Evolutionary conservation across 35 echinoderm and acorn worm genomes (phyloP).

Genomic region (Heliocidaris erythrogramma): DNA sequence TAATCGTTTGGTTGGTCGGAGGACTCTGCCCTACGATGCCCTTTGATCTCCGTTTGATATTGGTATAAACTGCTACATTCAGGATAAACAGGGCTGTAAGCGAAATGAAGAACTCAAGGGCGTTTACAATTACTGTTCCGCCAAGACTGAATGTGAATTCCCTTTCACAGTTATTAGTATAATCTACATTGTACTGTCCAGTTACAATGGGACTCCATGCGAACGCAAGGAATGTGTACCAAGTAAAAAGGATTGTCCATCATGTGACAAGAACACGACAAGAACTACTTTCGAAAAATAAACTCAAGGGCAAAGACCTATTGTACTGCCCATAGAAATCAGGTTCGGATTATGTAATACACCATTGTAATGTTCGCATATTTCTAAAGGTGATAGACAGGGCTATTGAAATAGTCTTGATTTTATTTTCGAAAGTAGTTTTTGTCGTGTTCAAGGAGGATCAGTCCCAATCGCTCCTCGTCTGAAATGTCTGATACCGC

Average conservation of each 20-base stretch:
- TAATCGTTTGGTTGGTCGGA: background rate
- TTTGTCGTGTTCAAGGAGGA: too few relatives aligned
- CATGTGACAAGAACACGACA: too few relatives aligned
- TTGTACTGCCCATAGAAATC: too few relatives aligned
- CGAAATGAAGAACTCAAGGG: slow-evolving; percentile 42
- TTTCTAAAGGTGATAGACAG: too few relatives aligned
- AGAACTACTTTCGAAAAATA: too few relatives aligned
- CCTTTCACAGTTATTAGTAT: slow-evolving; percentile 44
- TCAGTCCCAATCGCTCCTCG: background rate
- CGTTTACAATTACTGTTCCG: slow-evolving; percentile 16
- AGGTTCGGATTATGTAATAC: too few relatives aligned
- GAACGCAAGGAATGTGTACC: slow-evolving; percentile 32
- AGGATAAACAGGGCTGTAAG: background rate
- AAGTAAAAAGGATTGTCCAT: background rate
- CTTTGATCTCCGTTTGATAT: background rate
- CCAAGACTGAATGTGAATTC: slow-evolving; percentile 30
- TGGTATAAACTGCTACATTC: background rate
- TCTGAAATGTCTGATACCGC: slow-evolving; percentile 48
- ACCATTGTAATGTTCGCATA: too few relatives aligned
- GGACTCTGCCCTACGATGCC: background rate
- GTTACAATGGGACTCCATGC: slow-evolving; percentile 1
- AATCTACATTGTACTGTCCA: slow-evolving; percentile 30
- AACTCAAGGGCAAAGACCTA: too few relatives aligned
- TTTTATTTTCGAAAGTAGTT: too few relatives aligned
- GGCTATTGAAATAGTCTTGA: too few relatives aligned